These are phyloP conservation scores for Bostrychus sinensis DNA, from an alignment of 2,113 vertebrate species.

Conservation along the genomic window DNA sequence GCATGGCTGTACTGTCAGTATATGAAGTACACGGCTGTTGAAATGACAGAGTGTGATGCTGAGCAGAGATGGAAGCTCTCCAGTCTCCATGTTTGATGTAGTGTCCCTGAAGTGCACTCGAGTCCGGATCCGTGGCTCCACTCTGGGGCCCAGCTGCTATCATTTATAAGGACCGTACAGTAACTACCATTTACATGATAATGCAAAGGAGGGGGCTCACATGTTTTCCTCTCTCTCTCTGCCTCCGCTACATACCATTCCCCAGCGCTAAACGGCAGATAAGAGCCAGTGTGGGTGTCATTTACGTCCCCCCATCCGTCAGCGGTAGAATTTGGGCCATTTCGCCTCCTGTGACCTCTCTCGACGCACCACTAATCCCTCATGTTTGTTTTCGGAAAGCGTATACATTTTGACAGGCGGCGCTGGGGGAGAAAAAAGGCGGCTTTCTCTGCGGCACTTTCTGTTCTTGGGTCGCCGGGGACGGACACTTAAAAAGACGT, in stretches of 20 bases:
- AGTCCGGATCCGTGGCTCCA: slow-evolving; percentile 29
- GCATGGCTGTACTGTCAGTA: slow-evolving; percentile 27
- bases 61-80: slow-evolving; percentile 59
- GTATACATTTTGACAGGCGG: slow-evolving; percentile 64
- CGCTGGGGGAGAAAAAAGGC: slow-evolving; percentile 15
- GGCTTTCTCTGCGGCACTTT: slow-evolving; percentile 40
- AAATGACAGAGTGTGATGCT: slow-evolving; percentile 33
- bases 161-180: slow-evolving; percentile 52
- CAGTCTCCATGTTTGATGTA: slow-evolving; percentile 51
- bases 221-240: slow-evolving; percentile 14
- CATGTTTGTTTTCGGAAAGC: slow-evolving; percentile 73
- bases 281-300: slow-evolving; percentile 10
- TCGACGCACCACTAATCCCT: slow-evolving; percentile 70
- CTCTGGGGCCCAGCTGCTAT: slow-evolving; percentile 35
- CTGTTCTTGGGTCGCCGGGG: slow-evolving; percentile 52
- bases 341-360: slow-evolving; percentile 60
- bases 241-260: slow-evolving; percentile 1
- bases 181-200: slow-evolving; percentile 58
- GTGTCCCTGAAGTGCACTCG: slow-evolving; percentile 63
- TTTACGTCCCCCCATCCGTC: slow-evolving; percentile 45
- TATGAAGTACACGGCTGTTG: slow-evolving; percentile 20
- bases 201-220: slow-evolving; percentile 28
- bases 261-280: slow-evolving; percentile 30
- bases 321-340: slow-evolving; percentile 41
- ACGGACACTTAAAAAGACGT: slow-evolving; percentile 61